Base-by-base conservation (phyloP, 2,797 vertebrate species). In the Pangasius larnaudii region DNA sequence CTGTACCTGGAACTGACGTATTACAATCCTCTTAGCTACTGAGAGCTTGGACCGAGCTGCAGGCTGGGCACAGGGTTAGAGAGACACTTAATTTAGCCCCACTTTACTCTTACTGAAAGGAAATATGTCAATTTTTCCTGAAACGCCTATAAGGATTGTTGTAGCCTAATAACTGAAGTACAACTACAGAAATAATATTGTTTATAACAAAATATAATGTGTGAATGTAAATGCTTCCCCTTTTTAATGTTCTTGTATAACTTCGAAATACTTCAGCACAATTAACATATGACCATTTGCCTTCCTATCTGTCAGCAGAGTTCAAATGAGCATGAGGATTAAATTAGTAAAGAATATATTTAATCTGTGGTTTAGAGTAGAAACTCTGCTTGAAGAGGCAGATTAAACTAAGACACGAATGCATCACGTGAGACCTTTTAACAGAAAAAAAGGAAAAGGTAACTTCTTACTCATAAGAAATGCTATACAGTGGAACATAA, bases 11-110 rank as follows among this genome's bases (percentile, higher is more conserved):
- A 92, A 86, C 39, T 91, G 86, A 91, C 61, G 42, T 88, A 85
- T 89, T 88, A 91, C 94, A 96, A 96, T 96, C 95, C 94, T 95
- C 94, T 96, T 95, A 95, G 56, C 91, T 83, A 36, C 79, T 39
- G 59, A 51, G 30, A 63, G n/a, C 87, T 80, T 58, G 83, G 27
- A 46, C 71, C 71, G 5, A 85, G 61, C 82, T 69, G 59, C 33
- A 61, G 51, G 7, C 36, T 4, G 22, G 27, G 42, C 83, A 80
- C 51, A 39, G 13, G 22, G 51, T 72, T 27, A 78, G n/a, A 49
- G 42, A 78, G 0, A 33, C 36, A 27, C 39, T n/a, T 39, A 16
- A 85, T 58, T 75, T 85, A 75, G 56, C 4, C n/a, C 42, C 53
- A 22, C 24, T 65, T 72, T 71, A 71, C 24, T 85, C 56, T 42